Percentiles rank a stretch among this genome's conserved stretches.
Conservation (phyloP, 2,113 vertebrate genomes). For the Prinia subflava region DNA sequence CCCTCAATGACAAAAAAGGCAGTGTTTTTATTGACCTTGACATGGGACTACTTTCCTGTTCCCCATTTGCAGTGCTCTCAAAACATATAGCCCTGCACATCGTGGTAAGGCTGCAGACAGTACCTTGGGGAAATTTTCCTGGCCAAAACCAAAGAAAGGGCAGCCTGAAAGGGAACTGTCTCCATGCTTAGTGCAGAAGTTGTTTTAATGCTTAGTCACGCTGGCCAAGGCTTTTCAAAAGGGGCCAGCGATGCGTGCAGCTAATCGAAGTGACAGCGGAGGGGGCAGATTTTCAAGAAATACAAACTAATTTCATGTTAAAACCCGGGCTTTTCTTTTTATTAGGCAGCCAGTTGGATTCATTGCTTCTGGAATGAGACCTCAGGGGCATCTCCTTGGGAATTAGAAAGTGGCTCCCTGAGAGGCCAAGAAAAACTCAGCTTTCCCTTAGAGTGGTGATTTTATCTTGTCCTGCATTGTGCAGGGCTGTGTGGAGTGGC, state of each 20-base stretch:
- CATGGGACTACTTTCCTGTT: not conserved
- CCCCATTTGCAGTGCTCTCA: not conserved
- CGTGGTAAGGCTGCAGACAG: fast-evolving
- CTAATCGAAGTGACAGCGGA: not conserved
- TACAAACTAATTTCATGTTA: not conserved
- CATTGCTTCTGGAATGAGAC: not conserved
- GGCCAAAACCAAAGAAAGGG: not conserved
- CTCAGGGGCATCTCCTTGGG: not conserved
- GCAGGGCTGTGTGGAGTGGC: not conserved
- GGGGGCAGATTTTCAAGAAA: not conserved
- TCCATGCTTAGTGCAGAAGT: not conserved
- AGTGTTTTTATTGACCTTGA: conserved; percentile 29
- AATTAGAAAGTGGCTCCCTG: not conserved
- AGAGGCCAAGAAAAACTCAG: not conserved
- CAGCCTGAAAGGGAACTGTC: not conserved
- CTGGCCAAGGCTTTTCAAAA: not conserved
- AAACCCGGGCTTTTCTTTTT: not conserved
- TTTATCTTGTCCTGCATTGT: not conserved
- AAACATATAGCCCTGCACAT: not conserved
- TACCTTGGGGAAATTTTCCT: not conserved
- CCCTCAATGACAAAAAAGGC: not conserved
- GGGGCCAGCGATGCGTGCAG: not conserved
- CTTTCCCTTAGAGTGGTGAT: not conserved
- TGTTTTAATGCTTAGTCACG: not conserved
- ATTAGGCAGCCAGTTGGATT: not conserved